phyloP scores from a whole-genome alignment of 2,113 vertebrate genomes.

The Oxygymnocypris stewartii region DNA sequence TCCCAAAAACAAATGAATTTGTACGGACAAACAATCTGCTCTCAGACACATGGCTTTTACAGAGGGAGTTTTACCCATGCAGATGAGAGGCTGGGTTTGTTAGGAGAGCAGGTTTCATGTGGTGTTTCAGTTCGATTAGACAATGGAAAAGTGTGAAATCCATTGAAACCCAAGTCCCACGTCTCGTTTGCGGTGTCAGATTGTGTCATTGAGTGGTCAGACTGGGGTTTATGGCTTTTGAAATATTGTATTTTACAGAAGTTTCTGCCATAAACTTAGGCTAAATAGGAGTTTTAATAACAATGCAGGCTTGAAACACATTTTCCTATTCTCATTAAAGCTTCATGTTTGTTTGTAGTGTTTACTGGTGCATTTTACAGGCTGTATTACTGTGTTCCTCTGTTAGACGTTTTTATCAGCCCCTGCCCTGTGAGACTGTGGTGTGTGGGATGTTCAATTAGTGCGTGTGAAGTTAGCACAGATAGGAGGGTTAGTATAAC shows the following conservation, averaged over 20 bases:
- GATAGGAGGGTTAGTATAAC: neutral
- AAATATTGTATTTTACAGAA: constrained; percentile 22
- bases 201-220: neutral
- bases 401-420: neutral
- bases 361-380: constrained; percentile 39
- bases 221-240: constrained; percentile 32
- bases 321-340: constrained; percentile 39
- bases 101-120: constrained; percentile 40
- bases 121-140: constrained; percentile 33
- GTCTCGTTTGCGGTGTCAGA: constrained; percentile 16
- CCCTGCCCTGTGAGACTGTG: neutral
- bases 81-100: constrained; percentile 28
- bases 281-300: constrained; percentile 39
- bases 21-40: constrained; percentile 44
- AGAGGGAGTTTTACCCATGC: constrained; percentile 35
- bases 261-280: constrained; percentile 15
- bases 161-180: neutral
- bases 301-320: constrained; percentile 22
- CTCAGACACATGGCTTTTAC: constrained; percentile 41
- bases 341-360: constrained; percentile 45
- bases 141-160: constrained; percentile 36
- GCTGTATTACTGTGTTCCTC: constrained; percentile 27
- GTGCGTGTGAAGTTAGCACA: neutral
- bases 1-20: constrained; percentile 46
- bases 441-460: neutral